Percentiles rank a stretch among this genome's conserved stretches.
Conservation (phyloP, 2,113 vertebrate genomes). For the Albula goreensis region DNA sequence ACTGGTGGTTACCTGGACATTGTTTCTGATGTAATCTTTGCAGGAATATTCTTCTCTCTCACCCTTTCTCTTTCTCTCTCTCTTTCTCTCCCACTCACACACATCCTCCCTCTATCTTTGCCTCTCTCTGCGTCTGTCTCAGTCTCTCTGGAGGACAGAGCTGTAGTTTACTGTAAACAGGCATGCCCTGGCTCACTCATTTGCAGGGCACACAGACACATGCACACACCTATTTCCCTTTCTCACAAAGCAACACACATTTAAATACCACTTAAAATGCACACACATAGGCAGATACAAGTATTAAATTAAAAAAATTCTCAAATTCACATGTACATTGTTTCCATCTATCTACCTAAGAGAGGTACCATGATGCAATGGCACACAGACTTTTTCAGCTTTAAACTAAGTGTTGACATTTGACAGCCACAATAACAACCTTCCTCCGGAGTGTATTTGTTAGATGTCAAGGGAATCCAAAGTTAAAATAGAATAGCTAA, state of each 20-base stretch:
- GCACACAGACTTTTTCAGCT: neutral
- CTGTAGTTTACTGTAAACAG: slow-evolving; percentile 23
- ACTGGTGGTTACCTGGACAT: slow-evolving; percentile 41
- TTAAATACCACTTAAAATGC: neutral
- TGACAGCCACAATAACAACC: slow-evolving; percentile 1
- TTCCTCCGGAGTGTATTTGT: neutral
- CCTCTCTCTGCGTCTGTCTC: neutral
- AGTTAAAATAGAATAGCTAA: neutral
- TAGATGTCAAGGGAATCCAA: neutral
- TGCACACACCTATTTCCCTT: neutral
- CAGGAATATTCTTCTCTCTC: slow-evolving; percentile 39
- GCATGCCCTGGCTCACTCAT: neutral
- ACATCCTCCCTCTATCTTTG: slow-evolving; percentile 15
- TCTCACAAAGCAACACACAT: neutral
- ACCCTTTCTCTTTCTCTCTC: neutral
- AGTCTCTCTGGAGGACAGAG: neutral
- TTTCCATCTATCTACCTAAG: too few species aligned
- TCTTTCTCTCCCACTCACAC: slow-evolving; percentile 8
- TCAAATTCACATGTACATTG: too few species aligned
- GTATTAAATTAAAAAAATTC: too few species aligned
- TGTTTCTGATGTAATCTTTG: slow-evolving; percentile 49
- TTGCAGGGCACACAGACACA: neutral
- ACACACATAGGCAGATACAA: neutral
- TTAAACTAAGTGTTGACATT: neutral
- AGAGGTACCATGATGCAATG: neutral